Evolutionary conservation across 2,888 invertebrate genomes (phyloP).

Genomic region (Agrotis exclamationis): DNA sequence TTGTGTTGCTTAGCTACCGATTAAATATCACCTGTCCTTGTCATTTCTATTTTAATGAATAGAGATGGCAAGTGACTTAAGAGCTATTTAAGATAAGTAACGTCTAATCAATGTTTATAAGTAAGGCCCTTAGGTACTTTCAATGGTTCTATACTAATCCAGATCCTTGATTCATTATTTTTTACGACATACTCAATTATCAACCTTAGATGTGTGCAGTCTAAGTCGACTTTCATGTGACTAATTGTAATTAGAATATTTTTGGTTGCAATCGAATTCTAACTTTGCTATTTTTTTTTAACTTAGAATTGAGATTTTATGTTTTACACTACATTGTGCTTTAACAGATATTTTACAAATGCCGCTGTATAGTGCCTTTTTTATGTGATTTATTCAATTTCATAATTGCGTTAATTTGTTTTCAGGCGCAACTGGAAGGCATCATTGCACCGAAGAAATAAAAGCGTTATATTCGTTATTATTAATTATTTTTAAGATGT

Average conservation of each 20-base stretch:
- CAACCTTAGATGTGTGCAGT: background rate
- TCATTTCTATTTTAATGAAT: no score
- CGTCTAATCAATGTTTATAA: no score
- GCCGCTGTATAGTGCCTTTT: no score
- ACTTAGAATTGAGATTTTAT: background rate
- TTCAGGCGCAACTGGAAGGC: constrained; percentile 97
- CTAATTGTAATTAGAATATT: background rate
- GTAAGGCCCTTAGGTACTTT: no score
- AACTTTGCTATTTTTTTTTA: background rate
- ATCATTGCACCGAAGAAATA: constrained; percentile 98
- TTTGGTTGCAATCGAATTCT: no score
- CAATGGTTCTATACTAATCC: background rate
- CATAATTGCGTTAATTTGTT: constrained; percentile 51
- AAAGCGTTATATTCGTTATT: constrained; percentile 64
- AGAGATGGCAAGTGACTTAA: no score
- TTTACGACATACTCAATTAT: background rate
- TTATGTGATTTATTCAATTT: no score
- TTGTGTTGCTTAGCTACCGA: no score
- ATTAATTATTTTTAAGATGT: constrained; percentile 62
- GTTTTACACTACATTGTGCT: no score
- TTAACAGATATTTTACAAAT: no score
- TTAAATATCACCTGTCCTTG: no score
- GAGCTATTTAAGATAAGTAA: no score
- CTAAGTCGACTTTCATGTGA: background rate
- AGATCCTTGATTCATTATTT: background rate